Conservation (phyloP, 2,113 vertebrate genomes). For the Zootoca vivipara region DNA sequence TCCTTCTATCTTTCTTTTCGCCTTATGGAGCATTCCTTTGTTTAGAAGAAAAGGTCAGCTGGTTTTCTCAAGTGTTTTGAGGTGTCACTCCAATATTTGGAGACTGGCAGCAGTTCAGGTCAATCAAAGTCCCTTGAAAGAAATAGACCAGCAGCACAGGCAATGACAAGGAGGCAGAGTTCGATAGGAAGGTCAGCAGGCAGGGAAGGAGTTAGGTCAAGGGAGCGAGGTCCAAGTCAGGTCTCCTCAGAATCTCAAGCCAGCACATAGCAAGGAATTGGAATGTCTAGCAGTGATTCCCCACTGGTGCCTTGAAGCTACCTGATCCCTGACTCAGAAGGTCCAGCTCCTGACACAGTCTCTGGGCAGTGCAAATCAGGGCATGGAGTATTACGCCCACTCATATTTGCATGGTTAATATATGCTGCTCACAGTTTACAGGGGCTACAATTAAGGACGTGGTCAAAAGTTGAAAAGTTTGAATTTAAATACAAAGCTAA, state of each 20-base stretch:
- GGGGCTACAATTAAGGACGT: neutral
- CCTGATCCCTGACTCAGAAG: rapidly evolving
- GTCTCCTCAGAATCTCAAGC: neutral
- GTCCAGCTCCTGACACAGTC: neutral
- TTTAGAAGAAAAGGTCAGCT: neutral
- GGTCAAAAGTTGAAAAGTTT: too few relatives aligned
- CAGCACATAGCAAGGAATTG: neutral
- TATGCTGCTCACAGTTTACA: neutral
- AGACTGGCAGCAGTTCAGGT: constrained; percentile 2
- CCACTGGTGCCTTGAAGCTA: neutral
- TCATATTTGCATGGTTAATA: neutral
- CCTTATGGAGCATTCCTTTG: neutral
- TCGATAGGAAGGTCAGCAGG: neutral
- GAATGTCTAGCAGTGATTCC: neutral
- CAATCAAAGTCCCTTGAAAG: neutral
- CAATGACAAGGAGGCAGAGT: neutral
- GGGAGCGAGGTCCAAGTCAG: neutral
- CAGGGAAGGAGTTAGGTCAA: neutral
- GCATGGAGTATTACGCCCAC: too few relatives aligned
- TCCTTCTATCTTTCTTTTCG: neutral
- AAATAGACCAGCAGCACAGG: neutral
- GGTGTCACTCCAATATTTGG: constrained; percentile 6
- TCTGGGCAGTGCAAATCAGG: neutral
- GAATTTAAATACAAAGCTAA: too few relatives aligned
- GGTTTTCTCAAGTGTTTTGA: constrained; percentile 24